Evolutionary conservation across 2,797 vertebrate genomes (phyloP), one percentile per base, ranked within the genome.

Genomic region (Clarias laeviceps): DNA sequence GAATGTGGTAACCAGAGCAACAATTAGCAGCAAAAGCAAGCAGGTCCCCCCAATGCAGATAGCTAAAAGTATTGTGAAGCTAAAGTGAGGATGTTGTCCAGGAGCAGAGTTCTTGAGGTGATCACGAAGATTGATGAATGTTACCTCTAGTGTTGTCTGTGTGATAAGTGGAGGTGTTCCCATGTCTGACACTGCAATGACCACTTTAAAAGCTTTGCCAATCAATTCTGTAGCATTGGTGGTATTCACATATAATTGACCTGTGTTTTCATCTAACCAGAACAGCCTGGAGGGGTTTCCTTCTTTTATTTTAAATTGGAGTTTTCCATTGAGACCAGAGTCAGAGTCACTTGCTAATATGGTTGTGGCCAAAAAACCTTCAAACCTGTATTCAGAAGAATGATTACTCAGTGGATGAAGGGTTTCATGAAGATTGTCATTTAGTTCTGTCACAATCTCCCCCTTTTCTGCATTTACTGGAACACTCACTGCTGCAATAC

Each of bases 141-240:
- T 91, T 70, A 99, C 91, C 79, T 90, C 93, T 80, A 99, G 40
- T 32, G 87, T 91, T 0, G 93, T 93, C 73, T 87, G 91, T 24
- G 95, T 93, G 84, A 93, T 89, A 79, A 96, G 90, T 24, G 92
- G 90, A 1, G 94, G 92, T 20, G 91, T 94, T n/a, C 97, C 98
- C 80, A 85, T 89, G 74, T 99, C 98, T 0, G 94, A 95, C 1
- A 97, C 96, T 1, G 82, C 87, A 0, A 99, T 87, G 34, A 92
- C 90, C 77, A 98, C 90, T 85, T 94, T 95, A 90, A 92, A 93
- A 37, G 92, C 91, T n/a, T 92, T 97, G 34, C 96, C 97, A 0
- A 96, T 93, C 0, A 98, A 94, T 88, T 95, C 94, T n/a, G 97
- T 97, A 72, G 95, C 95, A 0, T 98, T 98, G 89, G 95, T 97